Conservation (phyloP, 2,113 vertebrate genomes). For the Pachypanchax playfairii region DNA sequence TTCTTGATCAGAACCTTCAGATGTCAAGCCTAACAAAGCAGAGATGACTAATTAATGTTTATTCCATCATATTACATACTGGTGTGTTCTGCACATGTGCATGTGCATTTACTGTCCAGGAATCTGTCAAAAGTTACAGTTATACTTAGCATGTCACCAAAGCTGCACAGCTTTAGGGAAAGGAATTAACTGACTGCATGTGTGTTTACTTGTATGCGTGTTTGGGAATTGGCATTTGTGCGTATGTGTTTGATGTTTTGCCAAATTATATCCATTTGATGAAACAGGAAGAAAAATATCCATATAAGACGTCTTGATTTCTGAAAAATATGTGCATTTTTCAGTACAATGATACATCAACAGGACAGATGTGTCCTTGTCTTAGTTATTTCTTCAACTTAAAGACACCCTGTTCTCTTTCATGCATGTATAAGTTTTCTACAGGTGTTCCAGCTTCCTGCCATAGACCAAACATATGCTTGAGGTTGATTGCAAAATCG, state of each 20-base stretch:
- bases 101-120: not conserved
- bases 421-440: too few species aligned
- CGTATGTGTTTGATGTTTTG: constrained; percentile 13
- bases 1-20: not conserved
- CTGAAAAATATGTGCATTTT: too few species aligned
- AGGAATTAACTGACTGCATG: not conserved
- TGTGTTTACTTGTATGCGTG: not conserved
- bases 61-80: not conserved
- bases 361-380: too few species aligned
- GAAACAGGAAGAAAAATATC: not conserved
- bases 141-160: not conserved
- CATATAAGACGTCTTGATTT: too few species aligned
- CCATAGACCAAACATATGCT: too few species aligned
- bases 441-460: too few species aligned
- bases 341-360: too few species aligned
- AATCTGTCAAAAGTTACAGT: constrained; percentile 23
- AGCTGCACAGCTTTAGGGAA: not conserved
- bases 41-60: not conserved
- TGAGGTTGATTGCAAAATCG: too few species aligned
- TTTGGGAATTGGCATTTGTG: not conserved
- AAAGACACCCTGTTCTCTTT: too few species aligned
- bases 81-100: not conserved
- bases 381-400: too few species aligned
- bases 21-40: not conserved
- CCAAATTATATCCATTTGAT: not conserved